Conservation (phyloP, 1,140 invertebrate genomes). For the Ooceraea biroi region DNA sequence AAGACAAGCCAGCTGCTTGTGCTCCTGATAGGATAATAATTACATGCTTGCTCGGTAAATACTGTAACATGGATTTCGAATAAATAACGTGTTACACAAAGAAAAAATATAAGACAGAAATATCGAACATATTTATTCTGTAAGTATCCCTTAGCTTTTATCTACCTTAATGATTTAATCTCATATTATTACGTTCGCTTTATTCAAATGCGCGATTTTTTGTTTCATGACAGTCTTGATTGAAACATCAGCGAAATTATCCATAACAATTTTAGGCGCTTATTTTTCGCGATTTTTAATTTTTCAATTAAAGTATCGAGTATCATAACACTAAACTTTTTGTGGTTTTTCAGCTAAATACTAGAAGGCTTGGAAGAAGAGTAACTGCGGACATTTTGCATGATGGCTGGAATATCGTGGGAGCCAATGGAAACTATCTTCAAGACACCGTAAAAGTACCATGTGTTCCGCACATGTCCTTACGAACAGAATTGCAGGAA, state of each 20-base stretch:
- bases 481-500: conserved; percentile 13
- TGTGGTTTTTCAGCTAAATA: not conserved
- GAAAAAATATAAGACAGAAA: not conserved
- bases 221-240: not conserved
- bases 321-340: not conserved
- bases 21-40: conserved; percentile 17
- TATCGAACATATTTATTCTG: not conserved
- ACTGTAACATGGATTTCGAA: not conserved
- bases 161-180: not conserved
- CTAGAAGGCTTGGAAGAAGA: not conserved
- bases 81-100: not conserved
- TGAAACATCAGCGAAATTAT: not conserved
- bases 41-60: not conserved
- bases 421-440: conserved; percentile 24
- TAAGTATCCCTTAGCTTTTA: not conserved
- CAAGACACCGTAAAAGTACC: conserved; percentile 27
- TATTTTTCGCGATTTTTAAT: not conserved
- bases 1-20: not conserved
- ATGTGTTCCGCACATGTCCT: conserved; percentile 32
- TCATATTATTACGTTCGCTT: not conserved
- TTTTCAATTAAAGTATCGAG: not conserved
- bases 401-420: conserved; percentile 17
- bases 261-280: not conserved
- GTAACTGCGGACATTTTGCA: not conserved
- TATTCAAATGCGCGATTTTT: not conserved